Evolutionary conservation across 2,113 vertebrate genomes (phyloP).

Genomic region (Narcine bancroftii): DNA sequence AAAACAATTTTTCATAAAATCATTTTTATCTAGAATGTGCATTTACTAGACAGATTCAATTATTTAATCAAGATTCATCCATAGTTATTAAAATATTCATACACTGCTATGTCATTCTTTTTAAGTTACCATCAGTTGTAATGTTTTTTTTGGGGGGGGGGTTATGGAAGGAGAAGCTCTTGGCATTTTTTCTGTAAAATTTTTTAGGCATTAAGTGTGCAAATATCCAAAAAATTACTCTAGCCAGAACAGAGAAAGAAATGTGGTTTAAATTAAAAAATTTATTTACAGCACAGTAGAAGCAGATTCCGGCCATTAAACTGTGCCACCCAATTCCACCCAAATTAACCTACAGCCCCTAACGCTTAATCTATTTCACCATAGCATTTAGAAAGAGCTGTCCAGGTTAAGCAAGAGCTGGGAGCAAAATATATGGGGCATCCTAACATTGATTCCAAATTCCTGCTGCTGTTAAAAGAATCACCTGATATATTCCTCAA

Average conservation of each 20-base stretch:
- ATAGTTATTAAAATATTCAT: background rate
- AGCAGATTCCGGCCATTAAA: too few species aligned
- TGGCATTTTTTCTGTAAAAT: background rate
- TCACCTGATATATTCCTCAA: background rate
- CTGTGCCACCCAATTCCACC: too few species aligned
- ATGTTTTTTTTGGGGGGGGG: too few species aligned
- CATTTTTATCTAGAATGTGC: background rate
- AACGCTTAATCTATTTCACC: background rate
- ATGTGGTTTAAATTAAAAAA: too few species aligned
- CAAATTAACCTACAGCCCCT: too few species aligned
- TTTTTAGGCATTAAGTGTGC: background rate
- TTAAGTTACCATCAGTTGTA: background rate
- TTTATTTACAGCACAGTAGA: too few species aligned
- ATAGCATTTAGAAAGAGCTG: background rate
- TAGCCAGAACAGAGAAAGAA: background rate
- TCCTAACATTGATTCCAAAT: background rate
- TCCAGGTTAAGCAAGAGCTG: background rate
- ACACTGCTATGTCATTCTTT: background rate
- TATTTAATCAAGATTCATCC: background rate
- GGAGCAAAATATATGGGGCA: background rate
- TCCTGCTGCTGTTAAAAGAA: background rate
- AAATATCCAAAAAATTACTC: background rate
- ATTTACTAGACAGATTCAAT: background rate
- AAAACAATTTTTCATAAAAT: conserved; percentile 3
- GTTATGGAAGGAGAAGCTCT: background rate